Evolutionary conservation across 2,113 vertebrate species (phyloP).

Genomic region (Tauraco erythrolophus): DNA sequence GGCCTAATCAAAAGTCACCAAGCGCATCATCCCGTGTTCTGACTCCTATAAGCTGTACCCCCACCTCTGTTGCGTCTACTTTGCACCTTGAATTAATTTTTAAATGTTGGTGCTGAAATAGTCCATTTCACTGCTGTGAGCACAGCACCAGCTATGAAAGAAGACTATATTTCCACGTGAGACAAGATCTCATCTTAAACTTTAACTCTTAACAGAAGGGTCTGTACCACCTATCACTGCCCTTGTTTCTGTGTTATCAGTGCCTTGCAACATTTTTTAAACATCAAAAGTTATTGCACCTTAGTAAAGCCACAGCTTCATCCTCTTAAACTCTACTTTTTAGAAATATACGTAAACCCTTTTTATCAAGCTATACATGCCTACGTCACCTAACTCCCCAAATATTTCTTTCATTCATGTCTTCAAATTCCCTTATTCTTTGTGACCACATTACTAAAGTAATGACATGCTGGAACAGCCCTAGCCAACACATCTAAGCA

Average conservation of each 20-base stretch:
- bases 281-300: not conserved
- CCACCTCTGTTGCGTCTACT: not conserved
- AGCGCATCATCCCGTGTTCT: not conserved
- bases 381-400: not conserved
- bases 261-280: not conserved
- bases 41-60: not conserved
- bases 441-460: not conserved
- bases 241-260: not conserved
- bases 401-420: not conserved
- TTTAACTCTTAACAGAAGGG: not conserved
- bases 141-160: not conserved
- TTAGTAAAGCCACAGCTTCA: not conserved
- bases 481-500: fast-evolving
- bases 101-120: not conserved
- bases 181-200: not conserved
- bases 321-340: not conserved
- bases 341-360: not conserved
- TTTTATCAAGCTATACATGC: not conserved
- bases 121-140: not conserved
- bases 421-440: not conserved
- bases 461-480: not conserved
- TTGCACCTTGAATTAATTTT: not conserved
- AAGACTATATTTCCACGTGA: not conserved
- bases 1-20: not conserved
- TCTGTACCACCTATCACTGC: not conserved